Conservation (phyloP, 2,113 vertebrate genomes). For the Podocnemis expansa region DNA sequence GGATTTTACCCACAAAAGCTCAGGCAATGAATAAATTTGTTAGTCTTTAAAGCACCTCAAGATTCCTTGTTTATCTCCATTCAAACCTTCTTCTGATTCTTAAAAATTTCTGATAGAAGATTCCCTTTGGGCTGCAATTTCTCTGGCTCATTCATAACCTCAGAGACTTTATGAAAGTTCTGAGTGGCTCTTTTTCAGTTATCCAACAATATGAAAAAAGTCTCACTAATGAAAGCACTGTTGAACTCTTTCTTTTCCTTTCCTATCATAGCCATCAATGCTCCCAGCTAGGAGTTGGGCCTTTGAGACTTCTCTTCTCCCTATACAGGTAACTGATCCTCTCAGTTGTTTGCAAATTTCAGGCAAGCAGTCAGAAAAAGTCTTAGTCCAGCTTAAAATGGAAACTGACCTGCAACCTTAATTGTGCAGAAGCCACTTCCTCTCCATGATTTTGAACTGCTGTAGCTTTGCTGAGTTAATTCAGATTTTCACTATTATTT, state of each 20-base stretch:
- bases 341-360: neutral
- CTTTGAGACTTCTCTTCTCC: neutral
- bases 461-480: neutral
- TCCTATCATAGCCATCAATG: neutral
- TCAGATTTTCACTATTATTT: neutral
- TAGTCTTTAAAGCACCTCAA: too few relatives aligned
- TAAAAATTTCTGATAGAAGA: constrained; percentile 15
- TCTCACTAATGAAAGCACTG: neutral
- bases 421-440: neutral
- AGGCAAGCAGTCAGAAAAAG: neutral
- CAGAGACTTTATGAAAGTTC: neutral
- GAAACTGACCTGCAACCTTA: neutral
- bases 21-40: too few relatives aligned
- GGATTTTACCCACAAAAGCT: too few relatives aligned
- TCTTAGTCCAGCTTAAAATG: neutral
- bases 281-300: neutral
- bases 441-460: neutral
- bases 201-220: neutral
- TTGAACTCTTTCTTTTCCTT: neutral
- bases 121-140: neutral
- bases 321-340: neutral
- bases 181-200: neutral
- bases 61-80: too few relatives aligned
- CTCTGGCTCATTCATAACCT: neutral
- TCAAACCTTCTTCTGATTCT: too few relatives aligned